These are phyloP conservation scores for Helicoverpa armigera DNA, from an alignment of 1,140 invertebrate species.

Conservation along the genomic window DNA sequence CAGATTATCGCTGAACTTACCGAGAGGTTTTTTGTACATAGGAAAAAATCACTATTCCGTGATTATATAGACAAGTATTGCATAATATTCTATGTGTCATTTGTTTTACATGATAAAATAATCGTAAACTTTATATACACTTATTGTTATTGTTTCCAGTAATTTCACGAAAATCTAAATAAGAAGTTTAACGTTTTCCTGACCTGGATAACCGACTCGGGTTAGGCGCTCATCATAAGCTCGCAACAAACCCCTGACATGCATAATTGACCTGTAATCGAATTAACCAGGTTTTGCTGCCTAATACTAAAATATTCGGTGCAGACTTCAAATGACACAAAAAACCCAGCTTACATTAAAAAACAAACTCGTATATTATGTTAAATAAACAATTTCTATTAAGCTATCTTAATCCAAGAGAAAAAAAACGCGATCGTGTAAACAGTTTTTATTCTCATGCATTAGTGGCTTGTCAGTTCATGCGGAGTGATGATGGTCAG, in stretches of 20 bases:
- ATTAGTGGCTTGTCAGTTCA: constrained; percentile 74
- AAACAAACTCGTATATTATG: neutral
- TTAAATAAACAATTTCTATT: constrained; percentile 40
- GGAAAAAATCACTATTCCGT: neutral
- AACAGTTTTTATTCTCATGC: constrained; percentile 59
- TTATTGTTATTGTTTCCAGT: too few species aligned
- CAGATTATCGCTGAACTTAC: neutral
- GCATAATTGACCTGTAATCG: too few species aligned
- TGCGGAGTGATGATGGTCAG: constrained; percentile 61
- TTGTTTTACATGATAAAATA: too few species aligned
- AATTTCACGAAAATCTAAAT: too few species aligned
- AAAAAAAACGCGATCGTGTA: constrained; percentile 41
- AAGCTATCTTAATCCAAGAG: constrained; percentile 33
- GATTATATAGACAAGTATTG: neutral
- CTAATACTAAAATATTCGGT: too few species aligned
- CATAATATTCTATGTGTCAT: neutral
- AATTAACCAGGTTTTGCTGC: too few species aligned
- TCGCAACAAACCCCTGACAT: too few species aligned
- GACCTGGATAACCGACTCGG: too few species aligned
- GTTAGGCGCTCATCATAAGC: too few species aligned
- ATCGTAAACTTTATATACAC: too few species aligned
- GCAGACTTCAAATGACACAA: neutral
- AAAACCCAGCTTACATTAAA: neutral
- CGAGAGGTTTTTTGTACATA: neutral
- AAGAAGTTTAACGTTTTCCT: too few species aligned